These are phyloP conservation scores for Leucopsar rothschildi DNA, from an alignment of 2,113 vertebrate species.

Conservation along the genomic window DNA sequence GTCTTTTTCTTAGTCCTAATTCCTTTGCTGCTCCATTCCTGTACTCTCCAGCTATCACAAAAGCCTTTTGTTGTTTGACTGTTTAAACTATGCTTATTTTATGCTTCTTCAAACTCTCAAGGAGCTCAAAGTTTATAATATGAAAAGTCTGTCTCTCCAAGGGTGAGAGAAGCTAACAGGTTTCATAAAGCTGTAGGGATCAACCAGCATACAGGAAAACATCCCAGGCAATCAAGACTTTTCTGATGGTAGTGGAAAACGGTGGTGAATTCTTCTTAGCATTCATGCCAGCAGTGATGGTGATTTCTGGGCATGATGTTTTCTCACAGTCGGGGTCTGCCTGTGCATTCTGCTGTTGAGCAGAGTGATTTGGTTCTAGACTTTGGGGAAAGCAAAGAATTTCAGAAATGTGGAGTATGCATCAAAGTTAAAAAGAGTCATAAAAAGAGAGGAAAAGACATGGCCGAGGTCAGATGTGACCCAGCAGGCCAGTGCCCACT, in stretches of 20 bases:
- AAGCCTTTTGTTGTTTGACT: conserved; percentile 43
- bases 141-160: neutral
- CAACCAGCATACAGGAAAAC: neutral
- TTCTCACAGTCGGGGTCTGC: neutral
- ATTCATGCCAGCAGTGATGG: neutral
- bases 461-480: neutral
- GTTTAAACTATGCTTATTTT: conserved; percentile 25
- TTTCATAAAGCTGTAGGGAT: neutral
- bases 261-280: neutral
- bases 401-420: neutral
- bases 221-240: neutral
- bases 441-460: neutral
- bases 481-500: neutral
- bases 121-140: conserved; percentile 30
- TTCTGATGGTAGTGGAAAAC: neutral
- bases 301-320: neutral
- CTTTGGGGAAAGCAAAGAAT: neutral
- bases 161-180: neutral
- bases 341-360: neutral
- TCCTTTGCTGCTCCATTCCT: neutral
- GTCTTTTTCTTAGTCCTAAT: neutral
- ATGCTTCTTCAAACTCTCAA: conserved; percentile 26
- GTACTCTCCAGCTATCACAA: neutral
- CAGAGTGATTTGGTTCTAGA: neutral
- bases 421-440: neutral